Percentiles rank a stretch among this genome's conserved stretches.
These are phyloP conservation scores for Xanthorhoe spadicearia DNA, from an alignment of 2,888 invertebrate species.

Conservation along the genomic window DNA sequence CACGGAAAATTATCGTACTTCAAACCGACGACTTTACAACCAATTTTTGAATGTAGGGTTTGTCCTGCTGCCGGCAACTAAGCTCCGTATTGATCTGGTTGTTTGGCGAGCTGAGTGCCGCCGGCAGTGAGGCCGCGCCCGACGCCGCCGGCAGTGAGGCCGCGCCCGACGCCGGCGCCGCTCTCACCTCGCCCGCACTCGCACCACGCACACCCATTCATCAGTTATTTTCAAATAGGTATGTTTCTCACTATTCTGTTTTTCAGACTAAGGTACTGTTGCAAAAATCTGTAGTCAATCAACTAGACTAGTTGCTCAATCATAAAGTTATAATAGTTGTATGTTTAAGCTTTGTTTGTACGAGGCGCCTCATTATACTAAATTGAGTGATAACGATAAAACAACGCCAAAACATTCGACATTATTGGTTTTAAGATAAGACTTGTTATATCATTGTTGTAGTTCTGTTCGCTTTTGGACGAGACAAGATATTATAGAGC, in stretches of 20 bases:
- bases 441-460: constrained; percentile 21
- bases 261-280: neutral
- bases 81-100: constrained; percentile 85
- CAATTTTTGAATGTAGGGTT: constrained; percentile 62
- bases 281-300: neutral
- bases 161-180: constrained; percentile 36
- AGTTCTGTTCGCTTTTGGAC: neutral
- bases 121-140: constrained; percentile 38
- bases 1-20: too few species aligned
- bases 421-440: constrained; percentile 17
- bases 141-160: constrained; percentile 36
- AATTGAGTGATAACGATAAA: constrained; percentile 23
- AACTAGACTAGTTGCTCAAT: too few species aligned
- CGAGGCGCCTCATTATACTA: constrained; percentile 9
- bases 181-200: constrained; percentile 29
- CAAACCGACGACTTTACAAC: too few species aligned
- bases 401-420: constrained; percentile 25
- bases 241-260: constrained; percentile 8
- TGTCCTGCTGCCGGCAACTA: constrained; percentile 86
- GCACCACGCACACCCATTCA: constrained; percentile 62
- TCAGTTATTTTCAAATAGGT: constrained; percentile 74
- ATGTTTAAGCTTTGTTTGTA: neutral
- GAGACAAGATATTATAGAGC: neutral
- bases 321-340: too few species aligned
- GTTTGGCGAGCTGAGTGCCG: constrained; percentile 74